Conservation (phyloP, 2,888 invertebrate species). For the Listrodromus nycthemerus region DNA sequence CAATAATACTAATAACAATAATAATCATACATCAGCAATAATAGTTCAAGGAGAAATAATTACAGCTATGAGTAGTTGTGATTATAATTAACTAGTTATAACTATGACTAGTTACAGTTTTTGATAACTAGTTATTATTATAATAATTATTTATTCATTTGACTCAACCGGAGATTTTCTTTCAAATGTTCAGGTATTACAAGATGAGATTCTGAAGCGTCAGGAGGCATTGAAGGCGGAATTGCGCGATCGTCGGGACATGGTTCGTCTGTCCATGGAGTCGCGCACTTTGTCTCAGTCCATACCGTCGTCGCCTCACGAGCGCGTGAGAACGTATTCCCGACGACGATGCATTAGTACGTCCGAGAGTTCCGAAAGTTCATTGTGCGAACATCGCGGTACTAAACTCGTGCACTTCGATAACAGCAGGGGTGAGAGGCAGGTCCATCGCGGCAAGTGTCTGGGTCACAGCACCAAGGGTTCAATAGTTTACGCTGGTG, state of each 20-base stretch:
- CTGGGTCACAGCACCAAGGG: conserved; percentile 91
- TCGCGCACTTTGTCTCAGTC: conserved; percentile 74
- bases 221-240: conserved; percentile 92
- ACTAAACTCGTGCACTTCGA: conserved; percentile 86
- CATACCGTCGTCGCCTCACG: conserved; percentile 80
- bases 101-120: too few species aligned
- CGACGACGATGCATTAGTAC: conserved; percentile 85
- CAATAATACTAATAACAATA: too few species aligned
- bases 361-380: conserved; percentile 86
- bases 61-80: too few species aligned
- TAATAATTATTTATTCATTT: too few species aligned
- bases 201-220: conserved; percentile 91
- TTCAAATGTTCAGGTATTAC: conserved; percentile 88
- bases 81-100: too few species aligned
- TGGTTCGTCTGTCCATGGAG: conserved; percentile 72
- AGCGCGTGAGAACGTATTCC: conserved; percentile 78
- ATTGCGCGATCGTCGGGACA: conserved; percentile 85
- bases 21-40: too few species aligned
- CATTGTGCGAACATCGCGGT: conserved; percentile 86
- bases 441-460: conserved; percentile 91
- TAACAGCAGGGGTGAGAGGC: conserved; percentile 86
- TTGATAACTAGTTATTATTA: too few species aligned
- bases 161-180: conserved; percentile 28
- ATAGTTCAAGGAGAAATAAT: too few species aligned
- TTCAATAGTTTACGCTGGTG: conserved; percentile 90